Evolutionary conservation across 2,797 vertebrate species (phyloP).

Genomic region (Xiphorhynchus erythropygius): DNA sequence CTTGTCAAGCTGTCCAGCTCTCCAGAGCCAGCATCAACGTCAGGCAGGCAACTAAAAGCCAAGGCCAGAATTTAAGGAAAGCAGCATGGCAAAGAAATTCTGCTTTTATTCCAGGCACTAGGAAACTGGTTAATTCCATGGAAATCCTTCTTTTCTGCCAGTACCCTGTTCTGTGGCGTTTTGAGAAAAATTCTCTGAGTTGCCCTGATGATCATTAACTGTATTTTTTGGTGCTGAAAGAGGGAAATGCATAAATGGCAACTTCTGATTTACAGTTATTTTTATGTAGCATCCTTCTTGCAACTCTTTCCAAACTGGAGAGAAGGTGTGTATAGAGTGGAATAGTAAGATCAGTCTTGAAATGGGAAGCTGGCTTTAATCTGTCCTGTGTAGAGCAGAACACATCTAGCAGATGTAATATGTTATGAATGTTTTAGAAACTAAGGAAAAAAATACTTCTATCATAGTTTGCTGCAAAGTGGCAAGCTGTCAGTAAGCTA

Average conservation of each 20-base stretch:
- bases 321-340: neutral
- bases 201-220: neutral
- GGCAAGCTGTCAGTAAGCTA: neutral
- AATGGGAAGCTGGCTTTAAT: slow-evolving; percentile 4
- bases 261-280: neutral
- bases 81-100: neutral
- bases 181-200: neutral
- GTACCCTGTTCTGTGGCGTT: neutral
- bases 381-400: neutral
- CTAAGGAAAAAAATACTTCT: neutral
- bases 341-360: slow-evolving; percentile 8
- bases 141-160: slow-evolving; percentile 4
- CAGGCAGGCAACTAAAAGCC: neutral
- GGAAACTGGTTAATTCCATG: neutral
- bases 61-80: neutral
- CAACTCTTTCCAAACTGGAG: neutral
- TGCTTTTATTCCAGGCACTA: neutral
- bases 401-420: slow-evolving; percentile 9
- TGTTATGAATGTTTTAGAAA: neutral
- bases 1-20: slow-evolving; percentile 8
- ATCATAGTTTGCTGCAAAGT: neutral
- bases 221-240: neutral
- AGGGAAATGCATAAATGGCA: neutral
- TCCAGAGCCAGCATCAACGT: neutral
- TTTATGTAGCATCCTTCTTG: slow-evolving; percentile 22